phyloP scores from a whole-genome alignment of 2,888 invertebrate genomes.

The Callinectes sapidus region DNA sequence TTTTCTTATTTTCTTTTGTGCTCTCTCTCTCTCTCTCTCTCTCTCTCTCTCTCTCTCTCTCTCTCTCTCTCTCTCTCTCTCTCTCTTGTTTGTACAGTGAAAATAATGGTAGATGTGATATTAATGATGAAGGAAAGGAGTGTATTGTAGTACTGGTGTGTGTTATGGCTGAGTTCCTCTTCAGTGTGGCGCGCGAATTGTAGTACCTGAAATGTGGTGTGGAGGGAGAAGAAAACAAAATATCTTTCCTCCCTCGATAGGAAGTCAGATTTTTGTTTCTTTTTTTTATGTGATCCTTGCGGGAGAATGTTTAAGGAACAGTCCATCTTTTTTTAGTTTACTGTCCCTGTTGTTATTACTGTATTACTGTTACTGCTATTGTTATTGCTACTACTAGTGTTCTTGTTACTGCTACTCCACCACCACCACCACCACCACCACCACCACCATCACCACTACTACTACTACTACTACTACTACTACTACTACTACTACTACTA shows the following conservation, averaged over 20 bases:
- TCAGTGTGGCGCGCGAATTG: background rate
- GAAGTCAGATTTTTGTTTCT: background rate
- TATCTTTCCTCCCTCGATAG: background rate
- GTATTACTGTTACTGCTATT: constrained; percentile 4
- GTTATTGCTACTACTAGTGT: background rate
- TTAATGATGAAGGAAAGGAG: too few relatives aligned
- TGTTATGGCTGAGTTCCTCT: background rate
- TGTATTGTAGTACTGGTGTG: background rate
- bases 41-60: constrained; percentile 46
- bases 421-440: too few relatives aligned
- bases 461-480: background rate
- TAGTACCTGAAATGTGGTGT: background rate
- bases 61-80: constrained; percentile 40
- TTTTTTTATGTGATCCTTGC: background rate
- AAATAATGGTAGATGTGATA: too few relatives aligned
- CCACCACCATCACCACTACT: background rate
- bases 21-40: constrained; percentile 38
- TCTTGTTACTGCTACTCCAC: background rate
- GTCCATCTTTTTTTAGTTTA: background rate
- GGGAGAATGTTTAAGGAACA: background rate
- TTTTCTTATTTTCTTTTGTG: background rate
- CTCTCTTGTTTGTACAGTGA: background rate
- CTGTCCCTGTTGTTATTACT: background rate
- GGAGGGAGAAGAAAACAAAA: background rate
- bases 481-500: background rate